phyloP scores from a whole-genome alignment of 2,888 invertebrate species.

The Machimus rusticus region DNA sequence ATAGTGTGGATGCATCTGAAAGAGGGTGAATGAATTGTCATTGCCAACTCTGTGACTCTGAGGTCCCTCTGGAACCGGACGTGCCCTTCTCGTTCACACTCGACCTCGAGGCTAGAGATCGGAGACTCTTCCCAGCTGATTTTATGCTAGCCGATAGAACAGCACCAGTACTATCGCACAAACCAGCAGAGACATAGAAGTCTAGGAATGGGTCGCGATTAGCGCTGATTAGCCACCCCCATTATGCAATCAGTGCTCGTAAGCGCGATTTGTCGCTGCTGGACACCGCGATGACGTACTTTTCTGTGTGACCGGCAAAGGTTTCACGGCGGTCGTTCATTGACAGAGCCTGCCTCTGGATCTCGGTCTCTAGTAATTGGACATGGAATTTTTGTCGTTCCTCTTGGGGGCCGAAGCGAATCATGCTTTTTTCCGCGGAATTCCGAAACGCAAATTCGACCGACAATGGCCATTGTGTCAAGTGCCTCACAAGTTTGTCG shows the following conservation, averaged over 20 bases:
- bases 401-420: not conserved
- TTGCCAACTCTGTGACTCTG: not conserved
- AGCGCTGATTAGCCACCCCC: slow-evolving; percentile 44
- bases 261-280: not conserved
- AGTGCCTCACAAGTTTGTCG: not conserved
- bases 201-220: slow-evolving; percentile 32
- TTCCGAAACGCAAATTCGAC: slow-evolving; percentile 4
- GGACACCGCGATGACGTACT: not conserved
- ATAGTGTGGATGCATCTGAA: not conserved
- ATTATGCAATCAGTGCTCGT: slow-evolving; percentile 46
- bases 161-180: not conserved
- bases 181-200: not conserved
- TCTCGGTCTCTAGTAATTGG: not conserved
- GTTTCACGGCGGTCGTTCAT: slow-evolving; percentile 31
- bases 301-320: slow-evolving; percentile 16
- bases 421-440: not conserved
- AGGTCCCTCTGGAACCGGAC: not conserved
- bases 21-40: not conserved
- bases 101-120: not conserved
- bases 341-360: slow-evolving; percentile 12
- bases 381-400: not conserved
- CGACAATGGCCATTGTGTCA: slow-evolving; percentile 20
- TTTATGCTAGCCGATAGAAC: not conserved
- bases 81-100: not conserved
- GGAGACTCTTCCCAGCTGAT: slow-evolving; percentile 1